These are phyloP conservation scores for Ophthalmotilapia sp. DNA, from an alignment of 2,113 vertebrate species.

Conservation along the genomic window DNA sequence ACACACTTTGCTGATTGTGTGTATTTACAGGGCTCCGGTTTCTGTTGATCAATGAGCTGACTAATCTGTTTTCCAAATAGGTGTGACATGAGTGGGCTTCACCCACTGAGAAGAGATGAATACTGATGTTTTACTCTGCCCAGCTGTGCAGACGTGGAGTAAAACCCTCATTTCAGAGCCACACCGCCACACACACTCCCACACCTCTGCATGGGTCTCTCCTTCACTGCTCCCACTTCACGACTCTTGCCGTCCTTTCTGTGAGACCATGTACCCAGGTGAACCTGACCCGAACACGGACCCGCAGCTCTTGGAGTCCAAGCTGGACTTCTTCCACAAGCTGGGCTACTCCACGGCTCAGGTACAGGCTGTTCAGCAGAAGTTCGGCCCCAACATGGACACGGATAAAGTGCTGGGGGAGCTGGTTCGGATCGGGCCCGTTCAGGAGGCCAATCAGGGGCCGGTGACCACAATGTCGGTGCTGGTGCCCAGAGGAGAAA, in stretches of 20 bases:
- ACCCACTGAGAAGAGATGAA: slow-evolving; percentile 50
- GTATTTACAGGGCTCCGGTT: not conserved
- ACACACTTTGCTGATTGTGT: not conserved
- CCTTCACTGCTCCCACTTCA: not conserved
- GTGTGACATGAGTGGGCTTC: not conserved
- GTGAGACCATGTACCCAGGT: slow-evolving; percentile 24
- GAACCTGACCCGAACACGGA: not conserved
- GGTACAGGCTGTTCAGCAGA: slow-evolving; percentile 76
- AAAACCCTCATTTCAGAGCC: not conserved
- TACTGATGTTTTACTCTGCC: slow-evolving; percentile 25
- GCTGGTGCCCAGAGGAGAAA: slow-evolving; percentile 63
- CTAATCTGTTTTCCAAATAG: not conserved
- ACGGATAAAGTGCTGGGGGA: slow-evolving; percentile 85
- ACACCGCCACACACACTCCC: not conserved
- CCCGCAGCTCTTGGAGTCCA: slow-evolving; percentile 51
- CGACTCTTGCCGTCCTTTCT: not conserved
- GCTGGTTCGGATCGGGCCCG: slow-evolving; percentile 73
- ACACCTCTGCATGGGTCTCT: slow-evolving; percentile 26
- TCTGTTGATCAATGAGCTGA: not conserved
- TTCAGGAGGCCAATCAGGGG: slow-evolving; percentile 24
- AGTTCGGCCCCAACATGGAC: slow-evolving; percentile 76
- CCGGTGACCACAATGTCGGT: slow-evolving; percentile 51
- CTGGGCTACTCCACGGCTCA: slow-evolving; percentile 84
- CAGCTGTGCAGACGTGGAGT: slow-evolving; percentile 29
- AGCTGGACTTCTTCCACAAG: slow-evolving; percentile 89